Conservation (phyloP, 2,888 invertebrate species). For the Epinotia ramella region DNA sequence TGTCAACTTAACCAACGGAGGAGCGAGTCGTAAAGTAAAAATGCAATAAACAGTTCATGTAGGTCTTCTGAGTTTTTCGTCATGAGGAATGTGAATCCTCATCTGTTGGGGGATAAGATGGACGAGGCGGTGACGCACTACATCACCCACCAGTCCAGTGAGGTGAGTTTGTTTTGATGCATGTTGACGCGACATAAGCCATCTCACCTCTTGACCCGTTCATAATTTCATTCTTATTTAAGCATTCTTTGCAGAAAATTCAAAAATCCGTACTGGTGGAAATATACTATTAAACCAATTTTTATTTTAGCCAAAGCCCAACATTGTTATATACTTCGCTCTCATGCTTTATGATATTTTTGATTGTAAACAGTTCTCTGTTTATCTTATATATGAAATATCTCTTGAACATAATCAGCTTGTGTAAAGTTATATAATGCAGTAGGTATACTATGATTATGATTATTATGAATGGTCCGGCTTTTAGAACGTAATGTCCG, state of each 20-base stretch:
- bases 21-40: conserved; percentile 50
- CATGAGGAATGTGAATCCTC: conserved; percentile 70
- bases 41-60: conserved; percentile 53
- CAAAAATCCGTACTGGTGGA: background rate
- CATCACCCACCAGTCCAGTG: conserved; percentile 72
- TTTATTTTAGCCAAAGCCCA: background rate
- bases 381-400: background rate
- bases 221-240: conserved; percentile 17
- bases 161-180: conserved; percentile 59
- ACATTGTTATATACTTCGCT: background rate
- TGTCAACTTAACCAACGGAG: conserved; percentile 58
- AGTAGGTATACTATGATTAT: too few species aligned
- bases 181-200: conserved; percentile 43
- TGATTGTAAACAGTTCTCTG: background rate
- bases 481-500: too few species aligned
- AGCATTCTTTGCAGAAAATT: background rate
- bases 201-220: conserved; percentile 2
- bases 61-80: conserved; percentile 48
- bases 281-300: background rate
- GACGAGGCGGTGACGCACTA: conserved; percentile 80
- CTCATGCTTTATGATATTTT: conserved; percentile 2
- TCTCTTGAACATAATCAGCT: too few species aligned
- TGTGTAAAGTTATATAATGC: too few species aligned
- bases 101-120: conserved; percentile 72
- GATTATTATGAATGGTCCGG: too few species aligned